Base-by-base conservation (phyloP, 2,113 vertebrate genomes). In the Etheostoma spectabile region DNA sequence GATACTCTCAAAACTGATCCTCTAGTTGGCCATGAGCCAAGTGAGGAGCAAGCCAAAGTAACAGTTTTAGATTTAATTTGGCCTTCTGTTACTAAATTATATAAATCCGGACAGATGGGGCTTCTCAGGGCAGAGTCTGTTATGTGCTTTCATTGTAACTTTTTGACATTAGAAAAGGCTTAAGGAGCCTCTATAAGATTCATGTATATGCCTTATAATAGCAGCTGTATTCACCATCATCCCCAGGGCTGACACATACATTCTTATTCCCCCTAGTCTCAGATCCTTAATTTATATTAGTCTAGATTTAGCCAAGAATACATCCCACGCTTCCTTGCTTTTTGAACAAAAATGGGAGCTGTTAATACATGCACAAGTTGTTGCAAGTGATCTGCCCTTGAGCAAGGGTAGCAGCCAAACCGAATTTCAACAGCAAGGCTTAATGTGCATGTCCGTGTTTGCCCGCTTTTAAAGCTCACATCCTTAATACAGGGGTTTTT, bases 311-410 rank as follows among this genome's bases (percentile, higher is more conserved):
- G 60, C n/a, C 63, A 15, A 57, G 53, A 80, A 59, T 55, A 53
- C 12, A 46, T 60, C 27, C 38, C 56, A 52, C 35, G 46, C 48
- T 64, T 8, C 53, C 42, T 30, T 15, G 15, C 42, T 42, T 38
- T 68, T 60, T 52, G 45, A 62, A 46, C 14, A 35, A 46, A 76
- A 38, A 61, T 16, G 19, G 80, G 63, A 71, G 67, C 75, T 80
- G 80, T 82, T 27, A 0, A n/a, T 60, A 38, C 65, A 71, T 74
- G 79, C 61, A 11, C 10, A 66, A 4, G 66, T 66, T n/a, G 21
- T 67, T 80, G 53, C 46, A 35, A 27, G 30, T 21, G 22, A 76
- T 83, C 57, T 78, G 71, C 83, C 67, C 57, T 77, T 77, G 70
- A 83, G 84, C 77, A 63, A 82, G 21, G 60, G 42, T 73, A 71